These are phyloP conservation scores for Bilobella aurantiaca DNA, from an alignment of 1,140 invertebrate genomes.

Conservation along the genomic window DNA sequence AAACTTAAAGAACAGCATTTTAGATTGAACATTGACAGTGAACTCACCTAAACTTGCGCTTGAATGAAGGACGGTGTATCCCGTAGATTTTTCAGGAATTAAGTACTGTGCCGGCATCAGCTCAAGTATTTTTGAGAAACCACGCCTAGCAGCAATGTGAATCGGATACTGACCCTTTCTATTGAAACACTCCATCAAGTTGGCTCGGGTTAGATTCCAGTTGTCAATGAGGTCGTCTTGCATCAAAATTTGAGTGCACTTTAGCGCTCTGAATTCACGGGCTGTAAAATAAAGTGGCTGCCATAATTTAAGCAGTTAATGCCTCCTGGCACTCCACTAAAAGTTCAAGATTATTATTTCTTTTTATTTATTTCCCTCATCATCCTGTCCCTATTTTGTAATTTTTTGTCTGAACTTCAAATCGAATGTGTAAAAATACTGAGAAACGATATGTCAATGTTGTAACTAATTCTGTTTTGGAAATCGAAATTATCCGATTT, in stretches of 20 bases:
- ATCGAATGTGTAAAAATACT: no score
- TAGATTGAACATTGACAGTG: background rate
- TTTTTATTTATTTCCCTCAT: no score
- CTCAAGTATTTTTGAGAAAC: background rate
- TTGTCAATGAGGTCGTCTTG: background rate
- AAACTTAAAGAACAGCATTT: background rate
- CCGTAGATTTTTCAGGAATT: slow-evolving; percentile 1
- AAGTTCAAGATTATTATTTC: no score
- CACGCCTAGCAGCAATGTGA: slow-evolving; percentile 9
- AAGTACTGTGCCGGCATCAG: background rate
- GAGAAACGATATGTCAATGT: no score
- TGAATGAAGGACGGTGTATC: slow-evolving; percentile 3
- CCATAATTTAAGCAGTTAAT: no score
- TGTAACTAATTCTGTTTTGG: no score
- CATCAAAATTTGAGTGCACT: background rate
- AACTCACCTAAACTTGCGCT: background rate
- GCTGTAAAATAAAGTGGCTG: no score
- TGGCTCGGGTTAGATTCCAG: background rate
- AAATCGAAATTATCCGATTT: no score
- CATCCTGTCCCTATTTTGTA: background rate
- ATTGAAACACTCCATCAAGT: background rate
- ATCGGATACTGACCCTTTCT: background rate
- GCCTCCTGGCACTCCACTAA: no score
- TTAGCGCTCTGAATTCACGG: background rate
- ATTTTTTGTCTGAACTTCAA: no score